Evolutionary conservation across 2,113 vertebrate genomes (phyloP).

Genomic region (Brachypodius melanocephalos): DNA sequence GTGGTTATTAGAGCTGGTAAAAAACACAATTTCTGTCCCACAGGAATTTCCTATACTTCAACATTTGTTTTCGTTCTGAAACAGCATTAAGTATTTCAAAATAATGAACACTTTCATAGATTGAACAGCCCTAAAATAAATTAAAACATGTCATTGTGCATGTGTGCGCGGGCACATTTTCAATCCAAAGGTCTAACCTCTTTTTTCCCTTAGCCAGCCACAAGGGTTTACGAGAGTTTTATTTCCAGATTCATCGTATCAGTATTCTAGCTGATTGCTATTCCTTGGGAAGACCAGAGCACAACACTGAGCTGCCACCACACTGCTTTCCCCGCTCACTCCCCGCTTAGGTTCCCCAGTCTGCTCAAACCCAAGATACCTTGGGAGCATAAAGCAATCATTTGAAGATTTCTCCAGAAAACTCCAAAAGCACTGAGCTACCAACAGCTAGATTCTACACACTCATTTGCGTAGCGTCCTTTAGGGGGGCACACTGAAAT

Average conservation of each 20-base stretch:
- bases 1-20: slow-evolving; percentile 60
- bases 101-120: slow-evolving; percentile 18
- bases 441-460: neutral
- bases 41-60: slow-evolving; percentile 21
- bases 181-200: neutral
- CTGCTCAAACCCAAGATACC: neutral
- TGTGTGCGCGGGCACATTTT: neutral
- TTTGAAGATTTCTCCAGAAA: neutral
- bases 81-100: slow-evolving; percentile 29
- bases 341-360: neutral
- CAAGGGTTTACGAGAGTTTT: neutral
- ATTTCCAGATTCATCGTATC: neutral
- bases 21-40: slow-evolving; percentile 48
- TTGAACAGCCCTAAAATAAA: neutral
- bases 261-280: neutral
- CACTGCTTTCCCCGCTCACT: fast-evolving
- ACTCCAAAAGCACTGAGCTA: neutral
- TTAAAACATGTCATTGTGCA: neutral
- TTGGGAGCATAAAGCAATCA: neutral
- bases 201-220: neutral
- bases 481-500: neutral
- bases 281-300: neutral
- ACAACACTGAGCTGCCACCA: neutral
- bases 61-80: slow-evolving; percentile 52
- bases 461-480: neutral